Conservation (phyloP, 2,888 invertebrate genomes). For the Leptothorax acervorum region DNA sequence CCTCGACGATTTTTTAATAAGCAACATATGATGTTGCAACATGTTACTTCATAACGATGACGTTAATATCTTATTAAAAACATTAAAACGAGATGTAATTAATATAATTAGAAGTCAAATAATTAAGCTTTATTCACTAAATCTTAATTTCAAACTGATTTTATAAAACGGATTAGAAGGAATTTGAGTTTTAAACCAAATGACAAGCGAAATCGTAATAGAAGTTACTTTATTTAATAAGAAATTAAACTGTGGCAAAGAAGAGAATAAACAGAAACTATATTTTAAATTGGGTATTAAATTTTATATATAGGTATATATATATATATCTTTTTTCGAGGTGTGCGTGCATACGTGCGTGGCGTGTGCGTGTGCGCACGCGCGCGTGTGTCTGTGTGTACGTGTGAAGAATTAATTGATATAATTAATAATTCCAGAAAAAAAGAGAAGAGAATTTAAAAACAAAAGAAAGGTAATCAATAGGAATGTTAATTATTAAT, state of each 20-base stretch:
- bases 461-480: background rate
- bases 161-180: background rate
- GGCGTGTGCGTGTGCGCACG: background rate
- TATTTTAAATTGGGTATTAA: background rate
- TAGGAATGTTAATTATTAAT: constrained; percentile 24
- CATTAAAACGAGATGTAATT: background rate
- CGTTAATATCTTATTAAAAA: background rate
- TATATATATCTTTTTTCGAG: background rate
- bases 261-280: background rate
- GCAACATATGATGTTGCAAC: constrained; percentile 40
- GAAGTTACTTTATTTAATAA: background rate
- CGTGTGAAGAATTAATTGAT: background rate
- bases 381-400: background rate
- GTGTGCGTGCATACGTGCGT: background rate
- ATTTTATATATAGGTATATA: background rate
- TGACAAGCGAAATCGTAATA: constrained; percentile 24
- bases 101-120: background rate
- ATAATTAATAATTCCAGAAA: background rate
- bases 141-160: background rate
- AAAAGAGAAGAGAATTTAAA: background rate
- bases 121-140: background rate
- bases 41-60: constrained; percentile 26
- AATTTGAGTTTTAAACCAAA: background rate
- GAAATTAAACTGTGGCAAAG: background rate
- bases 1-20: background rate